These are phyloP conservation scores for Andrena chrysosceles DNA, from an alignment of 2,888 invertebrate species.

Conservation along the genomic window DNA sequence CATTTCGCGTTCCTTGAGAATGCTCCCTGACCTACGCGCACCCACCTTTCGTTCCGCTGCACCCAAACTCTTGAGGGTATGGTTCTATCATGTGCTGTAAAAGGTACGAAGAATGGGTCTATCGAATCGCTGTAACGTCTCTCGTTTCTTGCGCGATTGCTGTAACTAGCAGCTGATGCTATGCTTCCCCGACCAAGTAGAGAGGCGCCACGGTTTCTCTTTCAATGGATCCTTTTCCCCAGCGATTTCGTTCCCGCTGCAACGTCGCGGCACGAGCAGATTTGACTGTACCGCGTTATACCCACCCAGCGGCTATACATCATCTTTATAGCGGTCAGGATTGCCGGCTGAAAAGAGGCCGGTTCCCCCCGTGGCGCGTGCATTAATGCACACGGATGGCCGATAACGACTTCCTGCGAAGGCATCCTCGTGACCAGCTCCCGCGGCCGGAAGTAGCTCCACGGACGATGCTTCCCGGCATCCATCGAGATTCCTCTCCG, in stretches of 20 bases:
- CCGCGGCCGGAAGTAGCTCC: constrained; percentile 55
- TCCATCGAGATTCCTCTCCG: constrained; percentile 68
- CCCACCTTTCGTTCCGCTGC: neutral
- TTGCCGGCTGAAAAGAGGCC: constrained; percentile 36
- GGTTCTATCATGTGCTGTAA: too few species aligned
- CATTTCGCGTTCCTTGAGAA: constrained; percentile 37
- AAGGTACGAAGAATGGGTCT: too few species aligned
- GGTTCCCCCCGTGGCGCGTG: constrained; percentile 36
- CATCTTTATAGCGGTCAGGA: constrained; percentile 51
- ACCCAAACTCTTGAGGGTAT: too few species aligned
- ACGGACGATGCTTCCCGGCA: constrained; percentile 65
- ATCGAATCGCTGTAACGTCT: too few species aligned
- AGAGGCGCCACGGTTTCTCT: too few species aligned
- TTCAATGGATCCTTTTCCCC: too few species aligned
- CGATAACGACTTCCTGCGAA: constrained; percentile 68
- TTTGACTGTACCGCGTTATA: neutral
- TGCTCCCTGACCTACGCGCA: constrained; percentile 20
- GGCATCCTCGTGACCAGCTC: constrained; percentile 54
- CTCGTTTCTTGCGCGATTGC: too few species aligned
- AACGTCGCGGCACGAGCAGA: too few species aligned
- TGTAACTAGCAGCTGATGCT: too few species aligned
- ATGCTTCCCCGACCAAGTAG: too few species aligned
- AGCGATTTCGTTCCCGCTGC: too few species aligned
- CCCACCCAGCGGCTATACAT: constrained; percentile 27
- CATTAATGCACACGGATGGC: constrained; percentile 65